Evolutionary conservation across 2,888 invertebrate genomes (phyloP).

Genomic region (Vannuccia rotundouncinata): DNA sequence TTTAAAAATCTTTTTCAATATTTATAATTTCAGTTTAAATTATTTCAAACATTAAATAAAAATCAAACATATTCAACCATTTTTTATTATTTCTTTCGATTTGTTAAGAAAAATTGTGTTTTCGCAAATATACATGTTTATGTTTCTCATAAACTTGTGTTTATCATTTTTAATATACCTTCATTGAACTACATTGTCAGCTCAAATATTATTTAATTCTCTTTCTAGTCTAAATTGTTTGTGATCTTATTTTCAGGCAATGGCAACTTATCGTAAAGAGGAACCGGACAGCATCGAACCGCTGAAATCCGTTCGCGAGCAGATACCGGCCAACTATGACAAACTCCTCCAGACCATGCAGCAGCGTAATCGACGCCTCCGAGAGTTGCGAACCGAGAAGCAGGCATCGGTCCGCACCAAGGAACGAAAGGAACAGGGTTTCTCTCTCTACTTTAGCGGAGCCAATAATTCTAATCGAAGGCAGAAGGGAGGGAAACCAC

Average conservation of each 20-base stretch:
- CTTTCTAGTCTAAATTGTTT: too few species aligned
- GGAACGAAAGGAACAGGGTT: constrained; percentile 50
- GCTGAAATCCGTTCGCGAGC: not conserved
- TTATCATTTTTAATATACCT: too few species aligned
- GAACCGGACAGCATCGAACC: not conserved
- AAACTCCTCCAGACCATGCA: not conserved
- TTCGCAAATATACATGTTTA: too few species aligned
- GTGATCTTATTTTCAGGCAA: not conserved
- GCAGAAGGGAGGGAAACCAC: not conserved
- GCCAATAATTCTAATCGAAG: constrained; percentile 44
- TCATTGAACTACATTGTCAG: too few species aligned
- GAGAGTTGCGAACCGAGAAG: constrained; percentile 2
- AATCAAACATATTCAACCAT: too few species aligned
- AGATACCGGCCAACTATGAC: constrained; percentile 12
- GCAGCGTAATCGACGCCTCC: not conserved
- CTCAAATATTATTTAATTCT: too few species aligned
- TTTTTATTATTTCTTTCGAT: too few species aligned
- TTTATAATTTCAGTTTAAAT: too few species aligned
- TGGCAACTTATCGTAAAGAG: constrained; percentile 20
- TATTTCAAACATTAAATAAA: too few species aligned
- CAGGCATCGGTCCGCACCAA: not conserved
- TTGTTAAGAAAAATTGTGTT: too few species aligned
- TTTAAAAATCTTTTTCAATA: too few species aligned
- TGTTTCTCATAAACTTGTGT: too few species aligned
- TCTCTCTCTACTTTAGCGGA: constrained; percentile 54